phyloP scores from a whole-genome alignment of 2,797 vertebrate species.

The Poecile montanus region DNA sequence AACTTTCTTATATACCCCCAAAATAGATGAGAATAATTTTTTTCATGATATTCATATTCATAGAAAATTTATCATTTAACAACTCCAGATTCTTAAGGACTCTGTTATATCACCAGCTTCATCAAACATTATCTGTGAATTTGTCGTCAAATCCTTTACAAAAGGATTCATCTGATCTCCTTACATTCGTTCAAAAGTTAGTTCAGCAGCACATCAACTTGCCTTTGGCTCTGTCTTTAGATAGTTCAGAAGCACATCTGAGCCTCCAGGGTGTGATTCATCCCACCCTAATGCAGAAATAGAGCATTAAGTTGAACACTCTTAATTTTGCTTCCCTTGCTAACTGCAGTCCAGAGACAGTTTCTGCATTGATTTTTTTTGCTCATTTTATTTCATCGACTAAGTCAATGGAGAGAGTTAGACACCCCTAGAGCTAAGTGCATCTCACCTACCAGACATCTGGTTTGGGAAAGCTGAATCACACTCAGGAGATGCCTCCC shows the following conservation, averaged over 20 bases:
- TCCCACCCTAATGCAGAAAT: not conserved
- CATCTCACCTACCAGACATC: not conserved
- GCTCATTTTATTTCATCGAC: not conserved
- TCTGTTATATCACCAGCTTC: not conserved
- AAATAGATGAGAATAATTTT: not conserved
- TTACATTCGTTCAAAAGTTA: not conserved
- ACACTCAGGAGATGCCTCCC: not conserved
- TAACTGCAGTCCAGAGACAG: conserved; percentile 15
- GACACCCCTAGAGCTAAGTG: not conserved
- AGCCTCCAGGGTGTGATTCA: conserved; percentile 28
- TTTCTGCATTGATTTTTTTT: conserved; percentile 3
- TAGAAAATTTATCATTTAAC: not conserved
- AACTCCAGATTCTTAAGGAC: not conserved
- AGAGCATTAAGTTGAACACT: not conserved
- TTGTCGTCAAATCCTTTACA: not conserved
- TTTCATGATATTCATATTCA: not conserved
- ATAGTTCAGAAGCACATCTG: not conserved
- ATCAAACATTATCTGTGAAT: not conserved
- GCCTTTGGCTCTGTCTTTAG: conserved; percentile 3
- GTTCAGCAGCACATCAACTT: not conserved
- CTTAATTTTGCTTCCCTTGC: conserved; percentile 38
- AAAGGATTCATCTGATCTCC: not conserved
- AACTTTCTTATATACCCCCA: not conserved
- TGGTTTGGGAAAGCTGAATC: not conserved
- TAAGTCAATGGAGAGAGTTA: not conserved